Conservation (phyloP, 2,113 vertebrate species). For the Pipra filicauda region DNA sequence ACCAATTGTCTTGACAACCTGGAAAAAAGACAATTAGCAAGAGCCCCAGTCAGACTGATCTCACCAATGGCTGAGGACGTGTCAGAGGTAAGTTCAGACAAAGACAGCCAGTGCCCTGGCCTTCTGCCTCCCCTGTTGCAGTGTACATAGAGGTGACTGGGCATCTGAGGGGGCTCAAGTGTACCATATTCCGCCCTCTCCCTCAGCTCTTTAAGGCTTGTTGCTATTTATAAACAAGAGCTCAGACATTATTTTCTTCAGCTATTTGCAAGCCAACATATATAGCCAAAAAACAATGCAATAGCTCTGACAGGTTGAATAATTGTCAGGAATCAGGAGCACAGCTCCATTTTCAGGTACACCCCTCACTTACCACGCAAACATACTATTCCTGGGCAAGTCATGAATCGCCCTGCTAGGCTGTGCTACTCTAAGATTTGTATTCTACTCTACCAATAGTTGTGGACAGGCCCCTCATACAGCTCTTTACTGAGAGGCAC, state of each 20-base stretch:
- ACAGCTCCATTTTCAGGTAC: background rate
- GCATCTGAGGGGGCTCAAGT: background rate
- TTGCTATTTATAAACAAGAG: background rate
- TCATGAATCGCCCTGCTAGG: background rate
- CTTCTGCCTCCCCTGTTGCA: background rate
- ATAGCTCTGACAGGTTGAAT: background rate
- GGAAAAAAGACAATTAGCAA: background rate
- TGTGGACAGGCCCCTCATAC: background rate
- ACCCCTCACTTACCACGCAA: background rate
- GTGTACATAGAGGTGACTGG: rapidly evolving
- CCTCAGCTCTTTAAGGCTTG: background rate
- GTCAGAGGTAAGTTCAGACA: background rate
- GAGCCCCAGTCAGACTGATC: background rate
- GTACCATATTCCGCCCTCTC: background rate
- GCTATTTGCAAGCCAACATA: background rate
- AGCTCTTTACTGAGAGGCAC: background rate
- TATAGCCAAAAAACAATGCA: background rate
- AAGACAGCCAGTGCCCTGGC: background rate
- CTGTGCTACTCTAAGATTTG: background rate
- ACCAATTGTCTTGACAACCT: slow-evolving; percentile 99
- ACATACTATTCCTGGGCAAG: background rate
- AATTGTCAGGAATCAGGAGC: background rate
- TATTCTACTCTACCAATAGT: background rate
- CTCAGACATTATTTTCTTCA: background rate
- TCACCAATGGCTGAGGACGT: background rate